Evolutionary conservation across 1,140 invertebrate genomes (phyloP).

Genomic region (Drosophila erecta): DNA sequence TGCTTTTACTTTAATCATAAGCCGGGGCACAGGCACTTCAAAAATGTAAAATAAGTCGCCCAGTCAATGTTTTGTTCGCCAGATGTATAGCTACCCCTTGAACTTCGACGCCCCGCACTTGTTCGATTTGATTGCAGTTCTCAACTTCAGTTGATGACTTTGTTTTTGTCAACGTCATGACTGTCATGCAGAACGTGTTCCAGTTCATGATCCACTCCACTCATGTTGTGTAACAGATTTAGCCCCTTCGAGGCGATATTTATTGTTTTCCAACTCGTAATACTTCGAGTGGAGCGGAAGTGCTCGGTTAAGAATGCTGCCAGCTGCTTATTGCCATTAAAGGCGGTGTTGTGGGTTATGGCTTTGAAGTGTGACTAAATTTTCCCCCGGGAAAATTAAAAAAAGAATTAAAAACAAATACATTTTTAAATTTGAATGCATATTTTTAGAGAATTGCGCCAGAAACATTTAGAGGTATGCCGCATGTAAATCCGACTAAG

Average conservation of each 20-base stretch:
- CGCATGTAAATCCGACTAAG: too few species aligned
- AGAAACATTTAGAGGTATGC: too few species aligned
- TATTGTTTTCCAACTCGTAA: slow-evolving; percentile 65
- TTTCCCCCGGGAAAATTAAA: too few species aligned
- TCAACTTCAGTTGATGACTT: slow-evolving; percentile 73
- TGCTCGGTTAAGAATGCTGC: slow-evolving; percentile 32
- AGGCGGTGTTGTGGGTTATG: slow-evolving; percentile 47
- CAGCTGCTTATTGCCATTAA: slow-evolving; percentile 56
- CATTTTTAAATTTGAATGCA: too few species aligned
- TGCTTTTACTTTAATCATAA: slow-evolving; percentile 73
- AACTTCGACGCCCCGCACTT: neutral
- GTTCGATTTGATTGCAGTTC: slow-evolving; percentile 63
- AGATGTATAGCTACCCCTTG: neutral
- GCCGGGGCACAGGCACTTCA: slow-evolving; percentile 39
- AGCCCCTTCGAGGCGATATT: slow-evolving; percentile 40
- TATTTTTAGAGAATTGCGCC: too few species aligned
- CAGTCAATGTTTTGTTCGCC: slow-evolving; percentile 40
- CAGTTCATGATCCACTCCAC: slow-evolving; percentile 35
- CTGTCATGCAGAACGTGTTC: slow-evolving; percentile 54
- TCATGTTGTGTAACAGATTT: slow-evolving; percentile 53
- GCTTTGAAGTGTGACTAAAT: slow-evolving; percentile 27
- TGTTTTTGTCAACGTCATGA: slow-evolving; percentile 70
- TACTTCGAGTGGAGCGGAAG: slow-evolving; percentile 36
- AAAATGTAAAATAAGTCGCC: slow-evolving; percentile 62
- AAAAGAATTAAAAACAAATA: too few species aligned